These are phyloP conservation scores for Aethina tumida DNA, from an alignment of 1,140 invertebrate genomes.

Conservation along the genomic window DNA sequence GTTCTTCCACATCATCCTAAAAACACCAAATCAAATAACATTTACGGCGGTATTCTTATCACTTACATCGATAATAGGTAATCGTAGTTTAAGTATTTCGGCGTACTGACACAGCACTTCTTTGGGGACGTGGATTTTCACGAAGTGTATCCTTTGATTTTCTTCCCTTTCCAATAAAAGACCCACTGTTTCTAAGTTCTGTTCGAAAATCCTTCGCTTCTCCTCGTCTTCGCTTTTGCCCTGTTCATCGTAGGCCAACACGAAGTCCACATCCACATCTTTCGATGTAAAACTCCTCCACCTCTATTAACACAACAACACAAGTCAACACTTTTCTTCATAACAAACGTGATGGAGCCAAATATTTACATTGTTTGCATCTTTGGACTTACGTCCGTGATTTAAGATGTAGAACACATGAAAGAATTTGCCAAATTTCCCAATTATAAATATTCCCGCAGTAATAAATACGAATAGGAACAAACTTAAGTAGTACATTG, in stretches of 20 bases:
- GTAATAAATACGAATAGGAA: not conserved
- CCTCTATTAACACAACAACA: constrained; percentile 22
- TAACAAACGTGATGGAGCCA: constrained; percentile 3
- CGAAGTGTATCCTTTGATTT: constrained; percentile 49
- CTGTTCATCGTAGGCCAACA: constrained; percentile 50
- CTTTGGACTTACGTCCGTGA: no score
- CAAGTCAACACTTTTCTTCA: constrained; percentile 2
- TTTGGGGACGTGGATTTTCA: constrained; percentile 69
- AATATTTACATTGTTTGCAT: no score
- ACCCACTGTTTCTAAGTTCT: constrained; percentile 48
- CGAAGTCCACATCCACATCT: constrained; percentile 50
- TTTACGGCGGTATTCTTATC: constrained; percentile 1
- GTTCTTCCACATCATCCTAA: constrained; percentile 17
- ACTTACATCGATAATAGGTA: constrained; percentile 71
- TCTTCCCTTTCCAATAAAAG: constrained; percentile 50
- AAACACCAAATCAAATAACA: constrained; percentile 7
- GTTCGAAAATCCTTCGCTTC: constrained; percentile 47
- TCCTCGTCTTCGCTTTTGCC: constrained; percentile 35
- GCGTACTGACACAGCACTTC: constrained; percentile 73
- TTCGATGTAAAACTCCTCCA: constrained; percentile 33
- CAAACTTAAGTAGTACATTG: no score
- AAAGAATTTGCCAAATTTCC: not conserved
- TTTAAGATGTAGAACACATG: no score
- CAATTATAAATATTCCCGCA: not conserved
- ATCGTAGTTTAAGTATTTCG: constrained; percentile 78